Base-by-base conservation (phyloP, 2,797 vertebrate species). In the Clarias laeviceps region DNA sequence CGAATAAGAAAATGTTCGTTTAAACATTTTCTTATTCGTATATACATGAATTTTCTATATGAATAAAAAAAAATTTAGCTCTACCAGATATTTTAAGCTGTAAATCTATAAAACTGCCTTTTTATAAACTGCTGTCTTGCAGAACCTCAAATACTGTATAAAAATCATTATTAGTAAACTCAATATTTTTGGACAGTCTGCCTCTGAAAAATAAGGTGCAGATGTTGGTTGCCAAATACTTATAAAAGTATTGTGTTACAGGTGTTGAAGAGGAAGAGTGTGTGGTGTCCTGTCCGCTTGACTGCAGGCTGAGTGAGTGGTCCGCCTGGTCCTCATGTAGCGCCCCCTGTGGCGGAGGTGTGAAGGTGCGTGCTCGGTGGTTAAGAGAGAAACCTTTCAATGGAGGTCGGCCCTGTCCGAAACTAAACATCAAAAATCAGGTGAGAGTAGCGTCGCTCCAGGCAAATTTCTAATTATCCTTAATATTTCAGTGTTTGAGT, bases 251-350 rank as follows among this genome's bases (percentile, higher is more conserved):
- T 24, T 27, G 59, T 64, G 18, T 85, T 84, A 65, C 92, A 97
- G 96, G 96, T 91, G 96, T 95, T 88, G 83, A 96, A 88, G 94
- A 96, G 90, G 96, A 96, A 85, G 78, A 91, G 7, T 97, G 96
- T 91, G 84, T 85, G 0, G 82, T 96, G 45, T 94, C 96, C 3
- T 97, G 96, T 87, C 96, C 96, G 1, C 95, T 96, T 88, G 96
- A 97, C 89, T 97, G 96, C 91, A 96, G 94, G 86, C 91, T 97
- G 89, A 97, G 96, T 0, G 95, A 95, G 1, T 97, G 96, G 96
- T 97, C 96, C 82, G 89, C 89, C 4, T 97, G 96, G 96, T 94
- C 95, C 0, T 84, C 94, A 45, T 97, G 96, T 92, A 97, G 95
- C 88, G 94, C 95, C 11, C 94, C 95, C 14, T 97, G 96, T 90